Evolutionary conservation across 2,888 invertebrate genomes (phyloP), one percentile per base, ranked within the genome.

Genomic region (Clepsis dumicolana): DNA sequence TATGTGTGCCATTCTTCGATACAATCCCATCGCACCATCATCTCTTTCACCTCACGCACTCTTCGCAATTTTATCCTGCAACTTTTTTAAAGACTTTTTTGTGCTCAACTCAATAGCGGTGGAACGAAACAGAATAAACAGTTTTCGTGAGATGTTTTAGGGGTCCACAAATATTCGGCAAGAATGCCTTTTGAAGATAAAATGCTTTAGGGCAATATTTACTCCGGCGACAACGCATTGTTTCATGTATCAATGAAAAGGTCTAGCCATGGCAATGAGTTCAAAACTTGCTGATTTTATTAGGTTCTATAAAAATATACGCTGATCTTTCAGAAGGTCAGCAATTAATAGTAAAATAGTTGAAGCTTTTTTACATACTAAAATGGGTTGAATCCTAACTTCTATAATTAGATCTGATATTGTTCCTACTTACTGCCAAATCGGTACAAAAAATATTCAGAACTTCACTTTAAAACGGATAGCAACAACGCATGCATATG

Each of bases 121-220:
- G 80, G 77, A 84, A 80, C 80, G 80, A 82, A 84, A 82, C 80
- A 78, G 76, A 83, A 82, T 81, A 86, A 86, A 86, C 86, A 82
- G 82, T 85, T 87, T 86, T 85, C 86, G 74, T 80, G 66, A 68
- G 74, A 77, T 75, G 77, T 74, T 77, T 82, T 81, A 78, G 80
- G 78, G 75, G 82, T 86, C 75, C 80, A 75, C 72, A 44, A 32
- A 53, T 59, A 16, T 25, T 41, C 32, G 2, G 44, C 12, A 63
- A 38, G 24, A 29, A 8, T 48, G 38, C 14, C 1, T 38, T 4
- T 38, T 14, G 4, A 3, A n/a, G 5, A 4, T 38, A n/a, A n/a
- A 38, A 38, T 38, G 38, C n/a, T 4, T 38, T n/a, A n/a, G n/a
- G 7, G 12, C 32, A 38, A 1, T 3, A 38, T n/a, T 38, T 38